Conservation (phyloP, 1,140 invertebrate genomes). For the Lethrus apterus region DNA sequence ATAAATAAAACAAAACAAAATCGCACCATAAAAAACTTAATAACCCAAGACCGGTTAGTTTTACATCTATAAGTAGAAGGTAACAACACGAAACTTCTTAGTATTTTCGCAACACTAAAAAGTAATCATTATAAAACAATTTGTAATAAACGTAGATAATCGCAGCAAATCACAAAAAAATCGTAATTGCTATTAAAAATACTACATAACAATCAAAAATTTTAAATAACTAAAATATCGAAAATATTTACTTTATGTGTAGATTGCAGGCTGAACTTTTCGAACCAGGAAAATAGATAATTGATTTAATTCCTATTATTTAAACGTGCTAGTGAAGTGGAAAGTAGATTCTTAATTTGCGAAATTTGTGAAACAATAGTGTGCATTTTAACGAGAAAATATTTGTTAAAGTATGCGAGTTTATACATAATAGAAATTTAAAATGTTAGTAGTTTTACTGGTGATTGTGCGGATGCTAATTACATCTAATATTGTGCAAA, state of each 20-base stretch:
- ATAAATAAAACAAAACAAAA: no score
- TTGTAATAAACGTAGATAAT: neutral
- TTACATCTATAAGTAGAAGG: no score
- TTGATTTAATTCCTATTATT: constrained; percentile 3
- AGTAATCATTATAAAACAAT: neutral
- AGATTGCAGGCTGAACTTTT: neutral
- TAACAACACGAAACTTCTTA: no score
- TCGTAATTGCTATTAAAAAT: neutral
- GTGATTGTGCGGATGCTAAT: no score
- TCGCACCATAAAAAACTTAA: no score
- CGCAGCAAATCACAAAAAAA: neutral
- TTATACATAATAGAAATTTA: no score
- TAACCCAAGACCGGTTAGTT: no score
- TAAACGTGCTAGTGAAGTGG: constrained; percentile 6
- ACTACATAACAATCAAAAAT: neutral
- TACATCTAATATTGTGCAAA: neutral
- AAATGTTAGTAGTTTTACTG: no score
- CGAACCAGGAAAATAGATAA: neutral
- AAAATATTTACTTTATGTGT: neutral
- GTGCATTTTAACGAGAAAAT: neutral
- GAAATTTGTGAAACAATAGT: constrained; percentile 4
- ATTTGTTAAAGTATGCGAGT: neutral
- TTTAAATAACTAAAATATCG: neutral
- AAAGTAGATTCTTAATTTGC: constrained; percentile 5
- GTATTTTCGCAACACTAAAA: no score